Base-by-base conservation (phyloP, 1,140 invertebrate species). In the Asobara japonica region DNA sequence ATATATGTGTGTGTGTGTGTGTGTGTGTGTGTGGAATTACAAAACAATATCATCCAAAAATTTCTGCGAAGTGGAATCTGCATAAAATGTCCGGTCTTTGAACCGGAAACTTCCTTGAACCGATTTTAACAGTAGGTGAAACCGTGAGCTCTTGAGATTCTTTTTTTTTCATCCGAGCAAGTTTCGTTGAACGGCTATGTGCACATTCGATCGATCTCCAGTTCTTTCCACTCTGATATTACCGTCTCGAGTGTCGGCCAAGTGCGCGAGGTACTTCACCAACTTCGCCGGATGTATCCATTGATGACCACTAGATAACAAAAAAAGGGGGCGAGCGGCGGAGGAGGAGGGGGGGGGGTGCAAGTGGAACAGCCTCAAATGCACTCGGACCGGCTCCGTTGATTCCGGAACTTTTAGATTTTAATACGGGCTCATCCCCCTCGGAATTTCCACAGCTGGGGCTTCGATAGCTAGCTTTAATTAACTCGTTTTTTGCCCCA, bases 361-460 rank as follows among this genome's bases (percentile, higher is more conserved):
- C 41, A 16, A 45, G 41, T 45, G 13, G 41, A 45, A 45, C n/a
- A 45, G 41, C 41, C 41, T 45, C 41, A 45, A 45, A 45, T 45
- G 41, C 41, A 45, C 41, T 45, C 41, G n/a, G 41, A 45, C 41
- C 18, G 7, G 5, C 41, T n/a, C n/a, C 5, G 4, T 13, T 45
- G 41, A 45, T 45, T 16, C 41, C n/a, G 41, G 41, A 45, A 45
- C 41, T 45, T 45, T 45, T 45, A 45, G 41, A 45, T 45, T 45
- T 45, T 45, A 45, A 45, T 45, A 45, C 41, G 41, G 41, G 41
- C 41, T 45, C 41, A 45, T 45, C 41, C 41, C 41, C 41, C 36
- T 38, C n/a, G 41, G 41, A 45, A 45, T 45, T 45, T 45, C 13
- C 41, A 45, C 41, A 45, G 41, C 41, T 45, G 41, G 41, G 41